Evolutionary conservation across 2,113 vertebrate species (phyloP).

Genomic region (Cyprinodon variegatus): DNA sequence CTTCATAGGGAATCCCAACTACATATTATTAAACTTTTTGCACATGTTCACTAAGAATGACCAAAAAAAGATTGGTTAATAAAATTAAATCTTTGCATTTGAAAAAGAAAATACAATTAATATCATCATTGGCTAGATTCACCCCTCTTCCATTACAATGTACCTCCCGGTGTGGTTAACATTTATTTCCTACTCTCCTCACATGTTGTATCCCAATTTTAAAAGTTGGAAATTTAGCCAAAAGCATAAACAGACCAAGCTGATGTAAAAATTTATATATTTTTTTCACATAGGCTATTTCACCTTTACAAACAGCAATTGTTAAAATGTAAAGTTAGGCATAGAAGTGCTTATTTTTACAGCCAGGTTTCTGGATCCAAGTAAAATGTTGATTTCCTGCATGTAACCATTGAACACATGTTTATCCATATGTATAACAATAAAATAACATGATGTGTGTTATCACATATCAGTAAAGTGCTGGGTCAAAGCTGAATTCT

Average conservation of each 20-base stretch:
- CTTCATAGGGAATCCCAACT: conserved; percentile 55
- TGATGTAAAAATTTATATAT: not conserved
- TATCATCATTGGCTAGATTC: not conserved
- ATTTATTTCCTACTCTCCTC: not conserved
- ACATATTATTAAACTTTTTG: not conserved
- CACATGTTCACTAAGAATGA: not conserved
- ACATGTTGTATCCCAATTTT: not conserved
- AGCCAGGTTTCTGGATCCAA: conserved; percentile 17
- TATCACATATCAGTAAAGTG: not conserved
- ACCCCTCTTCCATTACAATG: not conserved
- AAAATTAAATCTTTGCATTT: not conserved
- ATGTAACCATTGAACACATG: conserved; percentile 15
- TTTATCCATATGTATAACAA: conserved; percentile 1
- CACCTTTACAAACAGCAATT: not conserved
- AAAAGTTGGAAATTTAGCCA: conserved; percentile 13
- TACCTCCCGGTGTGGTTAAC: not conserved
- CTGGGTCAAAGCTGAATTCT: not conserved
- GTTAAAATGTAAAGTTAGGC: not conserved
- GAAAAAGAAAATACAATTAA: not conserved
- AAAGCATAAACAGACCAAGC: not conserved
- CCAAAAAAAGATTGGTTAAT: not conserved
- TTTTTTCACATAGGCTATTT: not conserved
- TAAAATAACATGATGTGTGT: not conserved
- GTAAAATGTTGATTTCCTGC: conserved; percentile 7
- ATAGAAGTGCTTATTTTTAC: conserved; percentile 21